Percentiles rank a stretch among this genome's conserved stretches.
Conservation (phyloP, 2,113 vertebrate genomes). For the Asarcornis scutulata region DNA sequence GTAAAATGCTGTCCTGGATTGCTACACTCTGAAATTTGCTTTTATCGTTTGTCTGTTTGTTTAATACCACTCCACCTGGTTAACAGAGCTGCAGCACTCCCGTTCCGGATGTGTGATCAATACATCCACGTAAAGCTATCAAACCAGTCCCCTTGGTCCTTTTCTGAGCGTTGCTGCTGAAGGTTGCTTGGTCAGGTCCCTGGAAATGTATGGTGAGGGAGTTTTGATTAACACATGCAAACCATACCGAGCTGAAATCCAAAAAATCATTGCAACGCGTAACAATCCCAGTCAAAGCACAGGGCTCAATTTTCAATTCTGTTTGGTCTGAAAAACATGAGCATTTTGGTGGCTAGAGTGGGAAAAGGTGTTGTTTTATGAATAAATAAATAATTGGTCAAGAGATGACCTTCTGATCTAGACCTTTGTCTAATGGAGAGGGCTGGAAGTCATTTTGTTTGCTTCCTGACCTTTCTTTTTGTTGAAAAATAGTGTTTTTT, state of each 20-base stretch:
- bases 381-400: not conserved
- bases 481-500: not conserved
- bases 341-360: not conserved
- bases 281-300: not conserved
- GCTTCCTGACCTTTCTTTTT: not conserved
- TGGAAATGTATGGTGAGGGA: not conserved
- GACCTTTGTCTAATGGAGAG: not conserved
- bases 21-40: not conserved
- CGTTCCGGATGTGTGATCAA: not conserved
- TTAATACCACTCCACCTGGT: not conserved
- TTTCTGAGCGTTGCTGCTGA: not conserved
- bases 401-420: not conserved
- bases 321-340: not conserved
- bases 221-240: not conserved
- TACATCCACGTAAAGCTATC: not conserved
- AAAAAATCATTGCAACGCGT: not conserved
- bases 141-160: not conserved
- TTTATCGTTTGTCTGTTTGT: not conserved
- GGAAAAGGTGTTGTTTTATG: not conserved
- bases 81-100: not conserved
- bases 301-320: rapidly evolving
- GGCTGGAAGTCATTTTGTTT: not conserved
- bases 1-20: not conserved
- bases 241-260: not conserved
- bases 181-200: not conserved